A percentile compares a stretch with the other conserved stretches of the same genome.
These are phyloP conservation scores for Physella acuta DNA, from an alignment of 1,140 invertebrate species.

Conservation along the genomic window DNA sequence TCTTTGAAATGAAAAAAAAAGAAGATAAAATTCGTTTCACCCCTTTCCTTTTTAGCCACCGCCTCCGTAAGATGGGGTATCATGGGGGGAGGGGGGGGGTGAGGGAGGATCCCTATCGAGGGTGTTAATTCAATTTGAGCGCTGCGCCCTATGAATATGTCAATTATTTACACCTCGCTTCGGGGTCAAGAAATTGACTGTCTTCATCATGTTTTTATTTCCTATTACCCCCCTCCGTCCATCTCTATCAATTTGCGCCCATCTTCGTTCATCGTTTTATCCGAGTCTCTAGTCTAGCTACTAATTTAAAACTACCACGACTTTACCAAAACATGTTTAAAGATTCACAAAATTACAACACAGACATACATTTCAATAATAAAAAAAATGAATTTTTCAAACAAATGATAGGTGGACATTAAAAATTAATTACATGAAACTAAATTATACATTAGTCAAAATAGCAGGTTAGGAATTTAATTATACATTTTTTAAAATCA, in stretches of 20 bases:
- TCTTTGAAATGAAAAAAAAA: too few species aligned
- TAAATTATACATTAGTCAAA: too few species aligned
- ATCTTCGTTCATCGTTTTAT: conserved; percentile 1
- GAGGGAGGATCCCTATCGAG: conserved; percentile 1
- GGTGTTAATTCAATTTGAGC: conserved; percentile 10
- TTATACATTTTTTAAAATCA: too few species aligned
- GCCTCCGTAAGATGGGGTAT: too few species aligned
- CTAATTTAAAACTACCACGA: not conserved
- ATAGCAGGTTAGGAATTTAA: too few species aligned
- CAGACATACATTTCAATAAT: not conserved
- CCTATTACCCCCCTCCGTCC: not conserved
- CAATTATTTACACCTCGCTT: conserved; percentile 18
- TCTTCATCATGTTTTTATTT: conserved; percentile 4
- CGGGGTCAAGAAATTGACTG: conserved; percentile 10
- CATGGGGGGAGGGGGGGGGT: not conserved
- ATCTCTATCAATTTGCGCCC: not conserved
- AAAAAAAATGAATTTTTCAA: not conserved
- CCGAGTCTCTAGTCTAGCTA: conserved; percentile 3
- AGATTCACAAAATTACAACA: not conserved
- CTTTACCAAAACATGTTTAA: not conserved
- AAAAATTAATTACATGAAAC: too few species aligned
- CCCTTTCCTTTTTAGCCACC: too few species aligned
- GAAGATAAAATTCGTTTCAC: too few species aligned
- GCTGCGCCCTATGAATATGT: conserved; percentile 18
- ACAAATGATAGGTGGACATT: not conserved